Evolutionary conservation across 2,888 invertebrate genomes (phyloP), one percentile per base, ranked within the genome.

Genomic region (Tenthredo livida): DNA sequence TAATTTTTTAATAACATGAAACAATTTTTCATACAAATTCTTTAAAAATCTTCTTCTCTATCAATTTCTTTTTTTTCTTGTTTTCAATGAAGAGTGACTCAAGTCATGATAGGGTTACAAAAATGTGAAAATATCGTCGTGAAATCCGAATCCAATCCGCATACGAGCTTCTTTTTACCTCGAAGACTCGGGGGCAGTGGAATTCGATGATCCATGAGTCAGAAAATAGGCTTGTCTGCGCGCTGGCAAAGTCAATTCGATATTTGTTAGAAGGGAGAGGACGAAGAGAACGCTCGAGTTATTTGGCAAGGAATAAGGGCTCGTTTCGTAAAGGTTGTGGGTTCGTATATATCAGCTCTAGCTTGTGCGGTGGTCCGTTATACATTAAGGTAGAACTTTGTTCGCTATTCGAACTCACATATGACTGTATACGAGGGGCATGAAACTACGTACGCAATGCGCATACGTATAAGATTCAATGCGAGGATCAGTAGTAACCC

Each of bases 201-300:
- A 21, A 54, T 33, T 29, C 50, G 77, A 77, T 77, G 77, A 77
- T 77, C 29, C 77, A 54, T 50, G 77, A 54, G 25, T 54, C 15
- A 54, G 77, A 54, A 77, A 77, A 77, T 33, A 77, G 15, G 33
- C 25, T 77, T 54, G 15, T 47, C 50, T 54, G 54, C 77, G 3
- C 50, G n/a, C 33, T 50, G 77, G 77, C 9, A 47, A 77, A 77
- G 77, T 77, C 29, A 54, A 77, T 50, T 54, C 77, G 50, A 77
- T 54, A 77, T 54, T 50, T 54, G 77, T 77, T 25, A 73, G 10
- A 73, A 73, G 43, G 73, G 9, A 33, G 43, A 40, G 10, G n/a
- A 43, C 9, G 72, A 33, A 54, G n/a, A 21, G 33, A 54, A 77
- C 47, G 77, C 77, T 77, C 50, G 77, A 77, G 29, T 77, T 77